These are phyloP conservation scores for Vultur gryphus DNA, from an alignment of 2,797 vertebrate species.

Conservation along the genomic window DNA sequence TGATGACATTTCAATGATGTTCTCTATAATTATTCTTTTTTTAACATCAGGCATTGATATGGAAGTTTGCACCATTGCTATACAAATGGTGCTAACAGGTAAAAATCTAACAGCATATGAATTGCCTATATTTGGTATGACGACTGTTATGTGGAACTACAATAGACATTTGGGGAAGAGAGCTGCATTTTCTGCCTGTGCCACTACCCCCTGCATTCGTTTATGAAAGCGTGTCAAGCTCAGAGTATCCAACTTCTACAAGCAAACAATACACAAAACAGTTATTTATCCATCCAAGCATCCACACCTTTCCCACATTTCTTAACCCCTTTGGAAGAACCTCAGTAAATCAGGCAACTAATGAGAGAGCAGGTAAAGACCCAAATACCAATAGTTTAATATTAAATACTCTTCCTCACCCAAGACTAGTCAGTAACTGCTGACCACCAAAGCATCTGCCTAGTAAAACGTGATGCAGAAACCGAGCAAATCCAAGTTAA, in stretches of 20 bases:
- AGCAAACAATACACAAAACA: background rate
- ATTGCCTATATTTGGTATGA: background rate
- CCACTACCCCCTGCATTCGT: background rate
- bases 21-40: background rate
- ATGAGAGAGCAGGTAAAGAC: background rate
- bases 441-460: background rate
- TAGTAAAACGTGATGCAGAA: background rate
- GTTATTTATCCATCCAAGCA: background rate
- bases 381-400: background rate
- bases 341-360: background rate
- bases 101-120: background rate
- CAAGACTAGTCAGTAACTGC: background rate
- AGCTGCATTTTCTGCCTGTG: background rate
- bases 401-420: background rate
- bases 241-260: background rate
- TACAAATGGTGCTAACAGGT: background rate
- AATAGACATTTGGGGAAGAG: background rate
- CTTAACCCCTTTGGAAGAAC: background rate
- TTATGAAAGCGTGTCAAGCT: background rate
- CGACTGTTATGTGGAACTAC: background rate
- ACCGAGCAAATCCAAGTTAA: background rate
- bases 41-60: background rate
- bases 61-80: background rate
- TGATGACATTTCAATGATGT: background rate
- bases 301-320: background rate